Conservation (phyloP, 1,140 invertebrate genomes). For the Saccostrea glomerata region DNA sequence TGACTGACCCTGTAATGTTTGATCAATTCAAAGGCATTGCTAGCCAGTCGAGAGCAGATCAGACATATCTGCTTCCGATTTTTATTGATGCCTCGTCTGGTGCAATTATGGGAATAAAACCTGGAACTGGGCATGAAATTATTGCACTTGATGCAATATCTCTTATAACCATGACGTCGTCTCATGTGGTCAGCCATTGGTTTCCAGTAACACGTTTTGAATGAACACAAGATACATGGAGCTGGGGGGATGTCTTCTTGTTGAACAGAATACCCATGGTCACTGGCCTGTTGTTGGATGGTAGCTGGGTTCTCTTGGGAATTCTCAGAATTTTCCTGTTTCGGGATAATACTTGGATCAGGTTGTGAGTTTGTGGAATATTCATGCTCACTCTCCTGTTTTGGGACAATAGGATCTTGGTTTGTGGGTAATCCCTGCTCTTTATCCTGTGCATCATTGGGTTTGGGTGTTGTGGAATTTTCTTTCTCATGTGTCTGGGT, state of each 20-base stretch:
- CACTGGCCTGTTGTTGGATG: neutral
- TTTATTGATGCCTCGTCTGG: neutral
- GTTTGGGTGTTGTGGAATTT: too few relatives aligned
- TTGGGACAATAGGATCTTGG: too few relatives aligned
- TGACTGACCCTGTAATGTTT: neutral
- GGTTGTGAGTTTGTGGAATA: neutral
- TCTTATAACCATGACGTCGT: neutral
- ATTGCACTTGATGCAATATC: conserved; percentile 22
- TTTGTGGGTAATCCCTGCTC: too few relatives aligned
- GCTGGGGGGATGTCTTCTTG: neutral
- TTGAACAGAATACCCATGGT: neutral
- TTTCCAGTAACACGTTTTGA: neutral
- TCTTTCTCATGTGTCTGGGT: too few relatives aligned
- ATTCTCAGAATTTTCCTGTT: neutral
- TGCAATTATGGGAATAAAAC: neutral
- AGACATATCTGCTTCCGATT: neutral
- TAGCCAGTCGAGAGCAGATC: neutral
- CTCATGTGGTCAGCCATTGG: conserved; percentile 7
- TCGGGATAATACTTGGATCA: neutral
- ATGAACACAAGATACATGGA: neutral
- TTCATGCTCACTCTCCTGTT: too few relatives aligned
- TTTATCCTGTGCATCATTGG: too few relatives aligned
- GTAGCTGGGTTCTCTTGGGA: neutral
- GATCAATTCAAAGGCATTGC: neutral
- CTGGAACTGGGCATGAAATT: neutral